These are phyloP conservation scores for Chloroceryle amazona DNA, from an alignment of 2,797 vertebrate genomes.

Conservation along the genomic window DNA sequence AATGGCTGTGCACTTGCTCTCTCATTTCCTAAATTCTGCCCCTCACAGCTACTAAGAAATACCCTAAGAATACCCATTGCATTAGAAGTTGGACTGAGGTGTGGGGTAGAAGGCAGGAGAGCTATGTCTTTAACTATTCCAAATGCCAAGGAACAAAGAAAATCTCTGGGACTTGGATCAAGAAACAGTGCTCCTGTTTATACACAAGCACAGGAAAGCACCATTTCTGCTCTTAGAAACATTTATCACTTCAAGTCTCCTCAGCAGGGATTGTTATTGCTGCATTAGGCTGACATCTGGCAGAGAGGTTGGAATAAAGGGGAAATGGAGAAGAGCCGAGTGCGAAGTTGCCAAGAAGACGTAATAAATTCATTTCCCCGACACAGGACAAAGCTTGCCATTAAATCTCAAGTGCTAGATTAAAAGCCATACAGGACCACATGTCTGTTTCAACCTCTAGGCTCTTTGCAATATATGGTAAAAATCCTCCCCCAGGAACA, in stretches of 20 bases:
- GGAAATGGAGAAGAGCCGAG: neutral
- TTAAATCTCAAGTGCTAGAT: conserved; percentile 44
- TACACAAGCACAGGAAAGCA: neutral
- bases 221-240: neutral
- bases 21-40: neutral
- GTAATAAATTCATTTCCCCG: conserved; percentile 21
- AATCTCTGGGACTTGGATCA: neutral
- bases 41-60: neutral
- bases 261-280: neutral
- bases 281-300: conserved; percentile 50
- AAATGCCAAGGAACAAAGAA: neutral
- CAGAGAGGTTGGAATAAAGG: neutral
- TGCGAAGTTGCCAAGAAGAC: neutral
- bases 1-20: neutral
- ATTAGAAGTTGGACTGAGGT: neutral
- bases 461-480: neutral
- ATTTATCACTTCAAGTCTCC: neutral
- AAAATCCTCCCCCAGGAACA: neutral
- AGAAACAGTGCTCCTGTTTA: neutral
- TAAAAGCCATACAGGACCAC: conserved; percentile 32
- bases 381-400: neutral
- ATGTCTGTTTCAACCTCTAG: neutral
- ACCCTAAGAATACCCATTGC: neutral
- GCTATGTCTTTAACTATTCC: neutral
- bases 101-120: neutral